Percentiles rank a stretch among this genome's conserved stretches.
Evolutionary conservation across 92 coral and sea anemone species (phyloP).

Genomic region (Actinostola sp.): DNA sequence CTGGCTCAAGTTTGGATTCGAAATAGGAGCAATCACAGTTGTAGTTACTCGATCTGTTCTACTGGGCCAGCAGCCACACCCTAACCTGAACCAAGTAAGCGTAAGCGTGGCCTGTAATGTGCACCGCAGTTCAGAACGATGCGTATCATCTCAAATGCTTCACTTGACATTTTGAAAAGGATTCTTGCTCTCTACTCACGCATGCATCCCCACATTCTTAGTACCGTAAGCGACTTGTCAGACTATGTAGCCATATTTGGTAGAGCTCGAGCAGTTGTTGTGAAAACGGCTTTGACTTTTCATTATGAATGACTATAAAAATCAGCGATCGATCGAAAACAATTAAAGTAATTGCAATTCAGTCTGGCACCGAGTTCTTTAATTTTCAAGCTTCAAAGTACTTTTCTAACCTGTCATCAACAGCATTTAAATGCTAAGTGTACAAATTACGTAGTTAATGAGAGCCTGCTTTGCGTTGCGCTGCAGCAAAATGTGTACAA

Average conservation of each 20-base stretch:
- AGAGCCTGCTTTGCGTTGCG: background rate
- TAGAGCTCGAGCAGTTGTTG: background rate
- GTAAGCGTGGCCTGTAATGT: slow-evolving; percentile 13
- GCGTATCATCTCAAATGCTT: background rate
- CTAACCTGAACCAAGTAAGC: background rate
- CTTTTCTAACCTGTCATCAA: background rate
- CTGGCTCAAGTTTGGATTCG: background rate
- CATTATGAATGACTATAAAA: background rate
- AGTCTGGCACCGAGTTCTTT: background rate
- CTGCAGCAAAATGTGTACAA: background rate
- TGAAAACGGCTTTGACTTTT: background rate
- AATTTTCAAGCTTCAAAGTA: background rate
- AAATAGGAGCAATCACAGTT: background rate
- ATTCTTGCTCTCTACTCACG: background rate
- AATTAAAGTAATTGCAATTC: slow-evolving; percentile 8
- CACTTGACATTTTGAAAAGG: background rate
- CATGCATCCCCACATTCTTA: too few relatives aligned
- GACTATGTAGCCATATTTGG: too few relatives aligned
- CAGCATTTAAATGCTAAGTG: background rate
- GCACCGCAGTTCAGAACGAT: background rate
- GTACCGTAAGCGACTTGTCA: too few relatives aligned
- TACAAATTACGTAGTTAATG: background rate
- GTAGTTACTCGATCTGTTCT: background rate
- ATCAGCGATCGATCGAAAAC: background rate
- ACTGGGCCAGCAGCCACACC: slow-evolving; percentile 22